phyloP scores from a whole-genome alignment of 2,888 invertebrate genomes.

The Drosophila macrospina region DNA sequence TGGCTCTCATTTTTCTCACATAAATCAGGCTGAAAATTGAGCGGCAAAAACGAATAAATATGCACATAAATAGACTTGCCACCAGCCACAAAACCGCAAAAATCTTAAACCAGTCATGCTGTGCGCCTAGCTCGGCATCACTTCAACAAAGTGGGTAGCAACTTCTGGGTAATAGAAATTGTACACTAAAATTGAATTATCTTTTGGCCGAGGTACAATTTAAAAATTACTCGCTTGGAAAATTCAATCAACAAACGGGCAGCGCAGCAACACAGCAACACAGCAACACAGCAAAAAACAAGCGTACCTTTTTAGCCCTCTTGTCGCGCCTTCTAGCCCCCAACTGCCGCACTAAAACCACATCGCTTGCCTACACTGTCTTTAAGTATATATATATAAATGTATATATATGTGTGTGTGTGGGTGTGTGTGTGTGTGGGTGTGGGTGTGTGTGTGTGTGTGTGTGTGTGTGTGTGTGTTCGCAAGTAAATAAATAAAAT shows the following conservation, averaged over 20 bases:
- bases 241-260: constrained; percentile 76
- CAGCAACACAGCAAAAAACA: constrained; percentile 31
- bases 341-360: constrained; percentile 19
- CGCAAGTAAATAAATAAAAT: constrained; percentile 76
- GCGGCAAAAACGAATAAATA: constrained; percentile 53
- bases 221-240: constrained; percentile 81
- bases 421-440: constrained; percentile 20
- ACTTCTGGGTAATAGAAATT: constrained; percentile 69
- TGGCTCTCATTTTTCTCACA: constrained; percentile 43
- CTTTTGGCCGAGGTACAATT: constrained; percentile 76
- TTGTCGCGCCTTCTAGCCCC: neutral
- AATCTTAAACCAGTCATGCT: constrained; percentile 27
- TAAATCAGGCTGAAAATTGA: constrained; percentile 62
- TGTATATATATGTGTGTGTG: constrained; percentile 25
- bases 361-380: constrained; percentile 16
- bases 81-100: constrained; percentile 27
- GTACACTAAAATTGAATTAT: constrained; percentile 78
- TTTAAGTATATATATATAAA: constrained; percentile 29
- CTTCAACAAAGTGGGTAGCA: constrained; percentile 22
- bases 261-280: constrained; percentile 39
- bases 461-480: constrained; percentile 33
- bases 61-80: constrained; percentile 56
- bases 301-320: constrained; percentile 31
- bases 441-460: constrained; percentile 34
- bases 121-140: neutral